Evolutionary conservation across 1,140 invertebrate genomes (phyloP), one percentile per base, ranked within the genome.

Genomic region (Aphaenogaster rudis): DNA sequence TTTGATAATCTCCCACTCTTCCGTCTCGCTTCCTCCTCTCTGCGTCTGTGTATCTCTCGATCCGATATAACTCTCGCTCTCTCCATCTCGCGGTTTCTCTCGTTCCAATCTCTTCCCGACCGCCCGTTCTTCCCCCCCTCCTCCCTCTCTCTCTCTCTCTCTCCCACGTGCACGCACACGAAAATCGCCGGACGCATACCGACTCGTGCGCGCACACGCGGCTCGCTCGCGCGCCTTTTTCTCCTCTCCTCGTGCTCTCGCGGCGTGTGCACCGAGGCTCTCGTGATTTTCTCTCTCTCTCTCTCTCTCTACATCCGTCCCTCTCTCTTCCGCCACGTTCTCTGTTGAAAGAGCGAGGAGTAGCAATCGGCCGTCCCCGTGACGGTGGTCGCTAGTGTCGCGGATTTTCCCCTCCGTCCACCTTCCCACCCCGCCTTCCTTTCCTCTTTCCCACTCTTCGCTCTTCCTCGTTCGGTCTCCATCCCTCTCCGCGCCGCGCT

Each of bases 1-100:
- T 95, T 94, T 95, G 94, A 94, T 95, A 94, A 95, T 94, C 94
- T 94, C 94, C 94, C 92, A 94, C 94, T 92, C 85, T 76, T 86
- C 84, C 57, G 86, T 89, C 88, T 88, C 81, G 28, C 66, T 82
- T 64, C 84, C 76, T 66, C n/a, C 74, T 82, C 85, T 90, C 90
- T 90, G 78, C 74, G 87, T 74, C 45, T 82, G 42, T 52, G 82
- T 86, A 66, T 80, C 39, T 67, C 64, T 67, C 64, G 64, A 33
- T 39, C 64, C 66, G 42, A 69, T 69, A 48, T 69, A 69, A 69
- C 86, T 84, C 42, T 36, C 57, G 50, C 54, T 54, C 52, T 67
- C 52, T 59, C 76, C 48, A 72, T 78, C 48, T 28, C 74, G 21
- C 69, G 33, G 59, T 78, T 88, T 80, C 54, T 48, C 66, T 66